A percentile compares a stretch with the other conserved stretches of the same genome.
phyloP scores from a whole-genome alignment of 2,888 invertebrate species.

The Leptopilina drosophilae region DNA sequence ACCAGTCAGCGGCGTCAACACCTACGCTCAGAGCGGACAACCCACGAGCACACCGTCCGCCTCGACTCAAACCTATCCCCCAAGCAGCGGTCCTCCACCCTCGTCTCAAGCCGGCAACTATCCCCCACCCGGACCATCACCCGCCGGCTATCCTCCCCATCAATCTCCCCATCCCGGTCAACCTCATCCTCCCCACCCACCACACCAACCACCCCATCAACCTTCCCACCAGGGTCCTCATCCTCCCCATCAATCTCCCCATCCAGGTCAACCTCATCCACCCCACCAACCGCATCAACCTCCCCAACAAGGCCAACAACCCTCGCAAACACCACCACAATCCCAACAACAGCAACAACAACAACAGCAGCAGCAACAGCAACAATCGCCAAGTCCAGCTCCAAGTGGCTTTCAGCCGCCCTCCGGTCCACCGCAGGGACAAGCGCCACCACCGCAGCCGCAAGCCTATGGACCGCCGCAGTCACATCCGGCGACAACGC shows the following conservation, averaged over 20 bases:
- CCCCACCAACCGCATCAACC: slow-evolving; percentile 76
- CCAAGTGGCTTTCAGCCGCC: slow-evolving; percentile 79
- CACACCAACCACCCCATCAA: slow-evolving; percentile 80
- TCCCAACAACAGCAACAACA: slow-evolving; percentile 77
- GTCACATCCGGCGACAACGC: slow-evolving; percentile 78
- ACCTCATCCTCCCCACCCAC: slow-evolving; percentile 80
- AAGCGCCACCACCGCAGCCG: slow-evolving; percentile 74
- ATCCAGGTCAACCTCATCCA: slow-evolving; percentile 66
- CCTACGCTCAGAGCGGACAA: slow-evolving; percentile 74
- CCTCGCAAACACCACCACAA: slow-evolving; percentile 78
- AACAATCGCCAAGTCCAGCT: slow-evolving; percentile 78
- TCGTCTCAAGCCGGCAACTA: slow-evolving; percentile 73
- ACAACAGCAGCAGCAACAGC: slow-evolving; percentile 72
- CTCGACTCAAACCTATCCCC: slow-evolving; percentile 80
- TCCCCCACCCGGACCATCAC: slow-evolving; percentile 81
- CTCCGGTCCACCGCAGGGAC: slow-evolving; percentile 71
- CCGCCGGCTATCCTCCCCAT: slow-evolving; percentile 80
- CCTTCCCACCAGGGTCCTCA: slow-evolving; percentile 79
- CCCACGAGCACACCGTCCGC: slow-evolving; percentile 77
- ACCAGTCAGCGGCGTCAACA: slow-evolving; percentile 70
- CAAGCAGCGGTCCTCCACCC: slow-evolving; percentile 77
- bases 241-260: slow-evolving; percentile 69
- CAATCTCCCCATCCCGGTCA: slow-evolving; percentile 77
- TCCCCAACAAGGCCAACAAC: slow-evolving; percentile 78
- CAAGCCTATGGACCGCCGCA: slow-evolving; percentile 77